Evolutionary conservation across 2,888 invertebrate genomes (phyloP), one percentile per base, ranked within the genome.

Genomic region (Cheilosia variabilis): DNA sequence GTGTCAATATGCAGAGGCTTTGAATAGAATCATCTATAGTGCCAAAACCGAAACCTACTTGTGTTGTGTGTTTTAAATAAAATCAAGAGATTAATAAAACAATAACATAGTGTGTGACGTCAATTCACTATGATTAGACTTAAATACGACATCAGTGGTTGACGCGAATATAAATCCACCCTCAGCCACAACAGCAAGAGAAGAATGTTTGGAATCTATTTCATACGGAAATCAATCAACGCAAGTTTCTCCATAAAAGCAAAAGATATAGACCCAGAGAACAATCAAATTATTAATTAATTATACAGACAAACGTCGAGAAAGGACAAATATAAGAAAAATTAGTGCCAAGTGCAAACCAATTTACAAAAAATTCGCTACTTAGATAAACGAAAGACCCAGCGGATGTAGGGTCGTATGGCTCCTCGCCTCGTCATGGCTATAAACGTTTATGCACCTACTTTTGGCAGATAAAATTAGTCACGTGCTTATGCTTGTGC

Each of bases 401-500:
- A 5, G 15, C 43, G 13, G 41, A 53, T 43, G 27, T 24, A 2
- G 24, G 37, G 58, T 37, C 37, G 37, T 17, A 37, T 58, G 55
- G 41, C 34, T 41, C 52, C 24, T 41, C 41, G n/a, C 31, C 52
- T 45, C 22, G 24, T 3, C 15, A 3, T 15, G 27, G 4, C 37
- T 65, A 4, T 47, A 47, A 77, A 78, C 69, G 66, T 53, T 55
- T 45, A 0, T 6, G 15, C 27, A 27, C 27, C 27, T 13, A 37
- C n/a, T 68, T 78, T 78, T 71, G 62, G 55, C 69, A 78, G 53
- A 37, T 41, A 57, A 17, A 24, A 52, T 52, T n/a, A 24, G 69
- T 78, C 78, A 78, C 78, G 69, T 78, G 78, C 62, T 55, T 63
- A 24, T 55, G 37, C 17, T 69, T 45, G 17, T 55, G 17, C 4